Evolutionary conservation across 2,797 vertebrate species (phyloP).

Genomic region (Trichosurus vulpecula): DNA sequence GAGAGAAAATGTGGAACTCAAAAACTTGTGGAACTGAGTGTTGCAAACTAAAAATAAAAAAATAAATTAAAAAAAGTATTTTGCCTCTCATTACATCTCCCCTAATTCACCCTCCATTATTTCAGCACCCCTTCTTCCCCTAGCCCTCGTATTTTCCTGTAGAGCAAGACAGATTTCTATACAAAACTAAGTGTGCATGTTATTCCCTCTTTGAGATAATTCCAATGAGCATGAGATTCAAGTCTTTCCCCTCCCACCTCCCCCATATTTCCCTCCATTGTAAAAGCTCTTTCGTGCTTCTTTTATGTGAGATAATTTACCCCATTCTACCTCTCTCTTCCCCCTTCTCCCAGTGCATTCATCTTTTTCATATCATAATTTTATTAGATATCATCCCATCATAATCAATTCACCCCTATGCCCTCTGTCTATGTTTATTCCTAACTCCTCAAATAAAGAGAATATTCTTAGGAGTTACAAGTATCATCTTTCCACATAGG

Average conservation of each 20-base stretch:
- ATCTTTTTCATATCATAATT: neutral
- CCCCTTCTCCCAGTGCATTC: neutral
- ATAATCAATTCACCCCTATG: neutral
- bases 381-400: neutral
- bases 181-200: no score
- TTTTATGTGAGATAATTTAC: neutral
- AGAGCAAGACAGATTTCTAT: no score
- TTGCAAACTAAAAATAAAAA: no score
- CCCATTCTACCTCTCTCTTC: neutral
- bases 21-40: no score
- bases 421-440: neutral
- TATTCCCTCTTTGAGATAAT: no score
- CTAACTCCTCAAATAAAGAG: neutral
- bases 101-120: no score
- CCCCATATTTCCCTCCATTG: neutral
- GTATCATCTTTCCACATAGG: neutral
- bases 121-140: no score
- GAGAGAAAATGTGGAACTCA: no score
- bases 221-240: neutral
- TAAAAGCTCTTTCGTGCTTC: neutral
- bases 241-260: neutral
- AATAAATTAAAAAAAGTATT: no score
- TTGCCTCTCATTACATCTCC: no score
- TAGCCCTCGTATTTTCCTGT: no score
- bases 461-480: neutral